Conservation (phyloP, 2,888 invertebrate species). For the Balanococcus diminutus region DNA sequence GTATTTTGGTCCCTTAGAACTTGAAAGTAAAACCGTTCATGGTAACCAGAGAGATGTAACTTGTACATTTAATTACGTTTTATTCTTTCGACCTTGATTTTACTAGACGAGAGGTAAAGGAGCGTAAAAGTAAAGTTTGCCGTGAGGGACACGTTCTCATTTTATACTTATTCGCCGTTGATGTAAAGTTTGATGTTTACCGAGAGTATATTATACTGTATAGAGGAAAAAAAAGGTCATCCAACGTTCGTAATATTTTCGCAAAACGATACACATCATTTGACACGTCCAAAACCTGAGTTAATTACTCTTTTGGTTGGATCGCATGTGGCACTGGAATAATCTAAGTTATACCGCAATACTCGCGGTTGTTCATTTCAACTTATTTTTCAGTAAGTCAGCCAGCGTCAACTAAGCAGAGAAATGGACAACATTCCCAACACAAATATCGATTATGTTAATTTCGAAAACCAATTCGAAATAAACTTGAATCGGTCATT, state of each 20-base stretch:
- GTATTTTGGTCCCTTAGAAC: background rate
- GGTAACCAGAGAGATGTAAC: slow-evolving; percentile 12
- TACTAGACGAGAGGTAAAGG: slow-evolving; percentile 9
- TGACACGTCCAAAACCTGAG: background rate
- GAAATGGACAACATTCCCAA: too few relatives aligned
- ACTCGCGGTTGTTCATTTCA: background rate
- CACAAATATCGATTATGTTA: too few relatives aligned
- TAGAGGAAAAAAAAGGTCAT: background rate
- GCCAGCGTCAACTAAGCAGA: too few relatives aligned
- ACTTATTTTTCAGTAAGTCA: background rate
- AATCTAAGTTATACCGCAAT: too few relatives aligned
- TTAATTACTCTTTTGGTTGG: background rate
- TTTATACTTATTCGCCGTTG: background rate
- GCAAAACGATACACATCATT: background rate
- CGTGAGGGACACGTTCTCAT: slow-evolving; percentile 31
- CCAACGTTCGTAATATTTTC: background rate
- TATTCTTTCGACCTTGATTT: slow-evolving; percentile 40
- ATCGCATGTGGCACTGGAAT: background rate
- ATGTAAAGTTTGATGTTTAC: background rate
- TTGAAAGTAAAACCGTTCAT: background rate
- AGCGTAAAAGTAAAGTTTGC: slow-evolving; percentile 13
- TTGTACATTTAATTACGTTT: slow-evolving; percentile 29
- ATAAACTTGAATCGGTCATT: too few relatives aligned
- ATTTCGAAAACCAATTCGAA: too few relatives aligned
- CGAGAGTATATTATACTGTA: too few relatives aligned